Percentiles rank a stretch among this genome's conserved stretches.
phyloP scores from a whole-genome alignment of 1,140 invertebrate genomes.

The Spodoptera litura region DNA sequence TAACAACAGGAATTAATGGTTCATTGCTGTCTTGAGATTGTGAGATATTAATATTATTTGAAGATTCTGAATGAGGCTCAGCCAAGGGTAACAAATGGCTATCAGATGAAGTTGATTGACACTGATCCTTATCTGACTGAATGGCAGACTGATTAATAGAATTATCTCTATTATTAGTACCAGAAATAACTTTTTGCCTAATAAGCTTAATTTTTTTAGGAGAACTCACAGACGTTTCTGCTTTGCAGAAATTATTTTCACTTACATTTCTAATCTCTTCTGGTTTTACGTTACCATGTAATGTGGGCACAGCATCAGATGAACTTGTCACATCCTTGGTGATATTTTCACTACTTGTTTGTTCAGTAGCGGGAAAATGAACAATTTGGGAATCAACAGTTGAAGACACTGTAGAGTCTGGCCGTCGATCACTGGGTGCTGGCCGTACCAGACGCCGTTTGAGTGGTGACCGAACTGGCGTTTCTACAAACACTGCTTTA shows the following conservation, averaged over 20 bases:
- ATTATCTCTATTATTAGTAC: conserved; percentile 58
- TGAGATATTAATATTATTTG: conserved; percentile 28
- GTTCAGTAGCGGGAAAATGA: conserved; percentile 64
- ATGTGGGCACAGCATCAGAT: conserved; percentile 75
- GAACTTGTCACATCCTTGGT: conserved; percentile 83
- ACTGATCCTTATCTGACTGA: conserved; percentile 65
- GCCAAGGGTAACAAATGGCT: conserved; percentile 30
- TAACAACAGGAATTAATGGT: neutral
- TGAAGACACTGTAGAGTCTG: conserved; percentile 81
- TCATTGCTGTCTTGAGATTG: conserved; percentile 32
- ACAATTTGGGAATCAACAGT: conserved; percentile 74
- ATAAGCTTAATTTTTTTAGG: conserved; percentile 82
- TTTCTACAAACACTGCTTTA: conserved; percentile 58
- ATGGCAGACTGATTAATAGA: conserved; percentile 49
- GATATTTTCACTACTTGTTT: conserved; percentile 68
- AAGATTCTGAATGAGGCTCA: conserved; percentile 45
- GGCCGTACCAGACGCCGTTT: conserved; percentile 72
- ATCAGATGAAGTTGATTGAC: conserved; percentile 77
- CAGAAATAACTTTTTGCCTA: conserved; percentile 73
- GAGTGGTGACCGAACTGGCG: conserved; percentile 67
- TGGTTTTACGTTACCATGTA: conserved; percentile 75
- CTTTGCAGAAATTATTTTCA: conserved; percentile 82
- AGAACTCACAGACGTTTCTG: conserved; percentile 79
- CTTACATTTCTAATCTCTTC: conserved; percentile 81
- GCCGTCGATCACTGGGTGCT: conserved; percentile 69